Evolutionary conservation across 2,797 vertebrate species (phyloP).

Genomic region (Danio kyathit): DNA sequence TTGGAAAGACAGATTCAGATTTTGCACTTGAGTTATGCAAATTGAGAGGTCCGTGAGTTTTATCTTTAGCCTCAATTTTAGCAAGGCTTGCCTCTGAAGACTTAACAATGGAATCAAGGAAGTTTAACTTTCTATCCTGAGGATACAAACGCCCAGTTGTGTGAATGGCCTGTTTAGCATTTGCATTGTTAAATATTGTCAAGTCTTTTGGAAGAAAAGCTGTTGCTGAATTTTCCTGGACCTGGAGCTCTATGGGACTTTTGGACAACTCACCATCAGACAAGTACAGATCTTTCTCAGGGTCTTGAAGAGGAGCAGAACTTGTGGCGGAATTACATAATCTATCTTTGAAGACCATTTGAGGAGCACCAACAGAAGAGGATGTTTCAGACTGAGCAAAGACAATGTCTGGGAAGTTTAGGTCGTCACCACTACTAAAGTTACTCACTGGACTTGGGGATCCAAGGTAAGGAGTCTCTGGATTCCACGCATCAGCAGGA

Average conservation of each 20-base stretch:
- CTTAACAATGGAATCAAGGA: conserved; percentile 57
- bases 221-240: conserved; percentile 70
- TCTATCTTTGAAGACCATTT: conserved; percentile 73
- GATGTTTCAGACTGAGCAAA: conserved; percentile 73
- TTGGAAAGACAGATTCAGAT: conserved; percentile 66
- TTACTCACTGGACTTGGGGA: conserved; percentile 81
- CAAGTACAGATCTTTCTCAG: conserved; percentile 61
- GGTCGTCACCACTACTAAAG: conserved; percentile 78
- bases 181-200: conserved; percentile 48
- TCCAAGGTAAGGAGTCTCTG: conserved; percentile 82
- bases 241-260: conserved; percentile 64
- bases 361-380: conserved; percentile 69
- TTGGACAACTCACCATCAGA: conserved; percentile 70
- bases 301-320: conserved; percentile 64
- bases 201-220: conserved; percentile 57
- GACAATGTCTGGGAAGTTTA: conserved; percentile 78
- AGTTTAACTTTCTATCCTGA: conserved; percentile 63
- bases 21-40: conserved; percentile 71
- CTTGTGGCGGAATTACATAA: conserved; percentile 61
- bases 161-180: conserved; percentile 31
- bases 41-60: conserved; percentile 74
- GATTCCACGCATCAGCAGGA: conserved; percentile 79
- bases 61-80: conserved; percentile 71
- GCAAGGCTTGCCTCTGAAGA: conserved; percentile 59
- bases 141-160: conserved; percentile 58